Base-by-base conservation (phyloP, 2,797 vertebrate genomes). In the Psittacula echo region DNA sequence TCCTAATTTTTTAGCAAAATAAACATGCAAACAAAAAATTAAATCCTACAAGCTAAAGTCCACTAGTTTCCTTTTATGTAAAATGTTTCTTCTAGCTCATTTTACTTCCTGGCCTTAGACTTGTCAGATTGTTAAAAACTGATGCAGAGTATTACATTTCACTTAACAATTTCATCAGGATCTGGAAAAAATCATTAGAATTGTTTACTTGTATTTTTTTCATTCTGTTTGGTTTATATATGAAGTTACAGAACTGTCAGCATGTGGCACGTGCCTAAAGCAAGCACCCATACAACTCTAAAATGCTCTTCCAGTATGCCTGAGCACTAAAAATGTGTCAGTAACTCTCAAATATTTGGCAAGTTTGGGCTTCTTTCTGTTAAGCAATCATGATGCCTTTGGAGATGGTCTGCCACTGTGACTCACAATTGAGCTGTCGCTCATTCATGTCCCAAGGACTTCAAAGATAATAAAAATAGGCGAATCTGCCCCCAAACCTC, bases 261-360 rank as follows among this genome's bases (percentile, higher is more conserved):
- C 18, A 32, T 1, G 5, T n/a, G 47, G 32, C 53, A 78, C 0
- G 0, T 30, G 30, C 27, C 50, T 47, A 73, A 89, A 71, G 10
- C 9, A 54, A 85, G 23, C 9, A 75, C 12, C 26, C 24, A 13
- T 26, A n/a, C 3, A 5, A 66, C 12, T 77, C 44, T 77, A 42
- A 53, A 58, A 47, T 42, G 44, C 21, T 12, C 17, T 70, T 47
- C 58, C 73, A 67, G 34, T 30, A 62, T 1, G 32, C 10, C 30
- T 9, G 27, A 84, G 34, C 17, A 58, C 27, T 58, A 56, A 85
- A 56, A 85, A 77, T 22, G 27, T 83, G 44, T 65, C 54, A 82
- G 34, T 34, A 77, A 85, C 34, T 53, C 71, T 64, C 13, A 92
- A 54, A 27, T 78, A 80, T 18, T 79, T 85, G 58, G 42, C 53